Percentiles rank a stretch among this genome's conserved stretches.
phyloP scores from a whole-genome alignment of 2,888 invertebrate genomes.

The Agapostemon virescens region DNA sequence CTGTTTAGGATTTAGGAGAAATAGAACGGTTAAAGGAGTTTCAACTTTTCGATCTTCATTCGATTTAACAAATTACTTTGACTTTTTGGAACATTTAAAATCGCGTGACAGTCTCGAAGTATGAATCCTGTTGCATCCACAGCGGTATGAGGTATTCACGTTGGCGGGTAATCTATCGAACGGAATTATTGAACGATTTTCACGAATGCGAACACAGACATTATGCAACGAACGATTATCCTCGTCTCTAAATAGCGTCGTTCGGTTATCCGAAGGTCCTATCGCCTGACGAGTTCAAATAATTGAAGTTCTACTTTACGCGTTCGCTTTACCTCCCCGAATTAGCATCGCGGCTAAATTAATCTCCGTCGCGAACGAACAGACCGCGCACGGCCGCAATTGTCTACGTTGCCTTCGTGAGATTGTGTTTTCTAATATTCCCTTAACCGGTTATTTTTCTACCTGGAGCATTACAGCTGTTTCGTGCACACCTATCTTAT shows the following conservation, averaged over 20 bases:
- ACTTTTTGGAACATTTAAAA: too few species aligned
- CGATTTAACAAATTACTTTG: too few species aligned
- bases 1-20: too few species aligned
- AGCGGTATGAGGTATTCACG: neutral
- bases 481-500: constrained; percentile 46
- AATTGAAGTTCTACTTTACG: constrained; percentile 6
- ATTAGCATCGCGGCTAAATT: constrained; percentile 12
- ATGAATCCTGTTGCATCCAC: neutral
- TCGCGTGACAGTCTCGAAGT: too few species aligned
- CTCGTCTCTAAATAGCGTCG: neutral
- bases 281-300: neutral
- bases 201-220: neutral
- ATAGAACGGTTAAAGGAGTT: too few species aligned
- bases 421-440: constrained; percentile 28
- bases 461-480: constrained; percentile 25
- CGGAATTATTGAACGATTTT: neutral
- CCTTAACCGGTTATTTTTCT: constrained; percentile 33
- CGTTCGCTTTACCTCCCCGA: constrained; percentile 6
- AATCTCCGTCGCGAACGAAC: neutral
- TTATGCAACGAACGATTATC: neutral
- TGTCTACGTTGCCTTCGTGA: neutral
- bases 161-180: neutral
- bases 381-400: neutral
- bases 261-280: neutral
- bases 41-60: too few species aligned